These are phyloP conservation scores for Pseudonaja textilis DNA, from an alignment of 2,113 vertebrate species.

Conservation along the genomic window DNA sequence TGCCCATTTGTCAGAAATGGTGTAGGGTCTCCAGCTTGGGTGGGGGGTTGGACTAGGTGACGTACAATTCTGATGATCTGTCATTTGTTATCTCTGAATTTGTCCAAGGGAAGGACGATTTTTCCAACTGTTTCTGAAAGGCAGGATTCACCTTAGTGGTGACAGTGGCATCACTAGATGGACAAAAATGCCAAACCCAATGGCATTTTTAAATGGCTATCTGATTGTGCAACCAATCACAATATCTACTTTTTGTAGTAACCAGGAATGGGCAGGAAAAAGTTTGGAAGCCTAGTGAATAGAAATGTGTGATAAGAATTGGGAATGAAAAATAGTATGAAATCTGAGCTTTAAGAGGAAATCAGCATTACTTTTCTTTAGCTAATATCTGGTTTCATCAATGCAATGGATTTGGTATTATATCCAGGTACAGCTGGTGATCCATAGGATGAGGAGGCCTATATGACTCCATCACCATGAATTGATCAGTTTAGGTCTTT, in stretches of 20 bases:
- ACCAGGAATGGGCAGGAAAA: no score
- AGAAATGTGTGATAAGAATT: no score
- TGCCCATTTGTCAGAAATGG: no score
- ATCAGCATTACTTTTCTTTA: no score
- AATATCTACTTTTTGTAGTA: no score
- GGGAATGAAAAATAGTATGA: no score
- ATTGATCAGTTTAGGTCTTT: not conserved
- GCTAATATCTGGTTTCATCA: not conserved
- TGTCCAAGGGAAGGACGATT: not conserved
- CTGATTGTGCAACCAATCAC: no score
- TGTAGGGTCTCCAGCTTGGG: no score
- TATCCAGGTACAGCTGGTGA: not conserved
- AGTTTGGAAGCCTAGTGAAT: no score
- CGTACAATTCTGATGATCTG: no score
- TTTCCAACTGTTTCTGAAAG: not conserved
- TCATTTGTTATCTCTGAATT: not conserved
- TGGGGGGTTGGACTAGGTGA: no score
- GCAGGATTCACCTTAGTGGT: not conserved
- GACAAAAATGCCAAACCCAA: not conserved
- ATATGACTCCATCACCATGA: not conserved
- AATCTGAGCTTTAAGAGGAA: no score
- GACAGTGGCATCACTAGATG: not conserved
- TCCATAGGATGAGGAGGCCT: not conserved
- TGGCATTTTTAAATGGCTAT: not conserved
- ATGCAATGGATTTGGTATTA: not conserved